Percentiles rank a stretch among this genome's conserved stretches.
Conservation (phyloP, 2,888 invertebrate genomes). For the Xiphydria camelus region DNA sequence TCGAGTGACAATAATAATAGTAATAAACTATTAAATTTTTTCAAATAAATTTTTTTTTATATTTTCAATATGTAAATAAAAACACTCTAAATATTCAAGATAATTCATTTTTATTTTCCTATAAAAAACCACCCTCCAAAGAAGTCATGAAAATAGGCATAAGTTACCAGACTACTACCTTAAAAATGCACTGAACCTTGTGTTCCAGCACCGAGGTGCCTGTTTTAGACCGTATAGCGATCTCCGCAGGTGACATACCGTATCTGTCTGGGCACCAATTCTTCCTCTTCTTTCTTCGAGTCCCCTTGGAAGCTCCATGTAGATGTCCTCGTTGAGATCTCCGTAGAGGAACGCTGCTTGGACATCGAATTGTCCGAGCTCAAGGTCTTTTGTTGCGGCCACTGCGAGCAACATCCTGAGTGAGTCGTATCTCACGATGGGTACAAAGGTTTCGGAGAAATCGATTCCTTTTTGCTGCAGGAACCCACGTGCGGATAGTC, state of each 20-base stretch:
- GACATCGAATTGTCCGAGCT: conserved; percentile 16
- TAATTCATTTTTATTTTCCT: no score
- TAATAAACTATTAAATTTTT: no score
- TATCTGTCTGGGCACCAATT: not conserved
- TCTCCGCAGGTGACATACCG: conserved; percentile 12
- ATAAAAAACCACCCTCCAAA: no score
- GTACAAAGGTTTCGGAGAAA: conserved; percentile 15
- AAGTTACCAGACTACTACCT: no score
- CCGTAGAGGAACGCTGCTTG: conserved; percentile 11
- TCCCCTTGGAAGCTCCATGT: not conserved
- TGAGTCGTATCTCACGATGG: conserved; percentile 18
- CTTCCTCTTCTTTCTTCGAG: not conserved
- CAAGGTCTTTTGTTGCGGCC: not conserved
- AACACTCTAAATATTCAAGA: no score
- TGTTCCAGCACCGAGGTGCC: conserved; percentile 12
- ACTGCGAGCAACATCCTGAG: conserved; percentile 4
- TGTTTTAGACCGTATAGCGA: conserved; percentile 18
- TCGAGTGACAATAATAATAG: no score
- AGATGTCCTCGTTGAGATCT: not conserved
- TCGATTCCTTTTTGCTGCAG: conserved; percentile 15
- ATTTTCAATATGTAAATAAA: no score
- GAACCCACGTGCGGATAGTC: conserved; percentile 17
- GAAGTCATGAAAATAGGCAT: no score
- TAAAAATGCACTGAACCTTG: conserved; percentile 10
- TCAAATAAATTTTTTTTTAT: no score